Evolutionary conservation across 2,797 vertebrate species (phyloP), one percentile per base, ranked within the genome.

Genomic region (Lagorchestes hirsutus): DNA sequence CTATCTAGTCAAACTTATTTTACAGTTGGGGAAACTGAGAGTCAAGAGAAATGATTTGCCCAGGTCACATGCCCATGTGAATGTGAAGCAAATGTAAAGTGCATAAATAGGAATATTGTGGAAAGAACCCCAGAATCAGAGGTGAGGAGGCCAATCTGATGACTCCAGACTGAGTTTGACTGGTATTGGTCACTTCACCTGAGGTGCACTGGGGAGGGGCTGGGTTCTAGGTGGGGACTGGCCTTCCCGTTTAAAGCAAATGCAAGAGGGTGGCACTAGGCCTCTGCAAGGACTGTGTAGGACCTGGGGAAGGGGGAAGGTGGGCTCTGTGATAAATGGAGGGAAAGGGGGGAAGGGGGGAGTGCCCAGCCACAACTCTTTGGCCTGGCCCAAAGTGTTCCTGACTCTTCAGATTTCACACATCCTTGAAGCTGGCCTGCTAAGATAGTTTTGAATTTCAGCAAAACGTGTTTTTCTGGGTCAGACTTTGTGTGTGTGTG

Each of bases 381-480:
- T 4, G 0, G 62, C 34, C 62, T 13, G 62, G 62, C 62, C 62
- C 34, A 18, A n/a, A 74, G 59, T 29, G 34, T 62, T 34, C 59
- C 59, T 2, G 2, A 14, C 5, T 74, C 67, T 74, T 74, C n/a
- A 40, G 0, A 40, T 40, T 8, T 74, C 16, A 40, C 34, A 22
- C 14, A 9, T 40, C n/a, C 67, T 74, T 40, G 67, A 40, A 40
- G 6, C 62, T 29, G n/a, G 90, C 96, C 91, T 95, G 46, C 27
- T 24, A 93, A 97, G 96, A 96, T 52, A 95, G 97, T 97, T 97
- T 97, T 98, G 95, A 98, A 97, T 98, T 98, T 97, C 97, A 97
- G 97, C 90, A 97, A 90, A 98, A 98, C 97, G 97, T 67, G 97
- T 98, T 98, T 98, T 98, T 97, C 98, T 97, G 94, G 97, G 98